Evolutionary conservation across 2,797 vertebrate species (phyloP).

Genomic region (Hoplostethus mediterraneus): DNA sequence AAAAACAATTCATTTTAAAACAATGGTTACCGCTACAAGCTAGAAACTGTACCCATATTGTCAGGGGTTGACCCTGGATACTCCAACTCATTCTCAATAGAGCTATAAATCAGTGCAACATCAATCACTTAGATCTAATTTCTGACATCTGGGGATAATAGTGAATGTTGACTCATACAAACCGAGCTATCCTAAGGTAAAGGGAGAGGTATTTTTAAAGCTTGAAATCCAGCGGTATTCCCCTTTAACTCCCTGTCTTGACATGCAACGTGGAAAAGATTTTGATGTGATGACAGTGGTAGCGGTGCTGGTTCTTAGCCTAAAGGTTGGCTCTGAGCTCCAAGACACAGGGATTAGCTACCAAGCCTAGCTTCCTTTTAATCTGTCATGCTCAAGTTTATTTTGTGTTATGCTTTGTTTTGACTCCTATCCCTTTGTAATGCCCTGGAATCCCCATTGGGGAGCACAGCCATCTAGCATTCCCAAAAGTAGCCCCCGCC

Average conservation of each 20-base stretch:
- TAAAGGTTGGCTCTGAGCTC: conserved; percentile 68
- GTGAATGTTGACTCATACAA: conserved; percentile 50
- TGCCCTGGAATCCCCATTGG: conserved; percentile 76
- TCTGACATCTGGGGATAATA: conserved; percentile 49
- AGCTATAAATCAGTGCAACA: conserved; percentile 47
- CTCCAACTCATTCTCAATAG: conserved; percentile 39
- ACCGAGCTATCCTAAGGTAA: conserved; percentile 51
- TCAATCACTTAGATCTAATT: conserved; percentile 53
- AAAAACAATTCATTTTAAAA: background rate
- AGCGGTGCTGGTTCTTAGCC: conserved; percentile 53
- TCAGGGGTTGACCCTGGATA: conserved; percentile 37
- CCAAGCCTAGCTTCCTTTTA: conserved; percentile 60
- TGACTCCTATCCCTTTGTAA: conserved; percentile 73
- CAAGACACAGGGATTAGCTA: conserved; percentile 72
- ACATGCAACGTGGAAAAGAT: conserved; percentile 49
- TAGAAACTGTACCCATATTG: background rate
- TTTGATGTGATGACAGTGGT: conserved; percentile 43
- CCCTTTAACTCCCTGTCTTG: conserved; percentile 40
- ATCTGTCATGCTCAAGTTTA: conserved; percentile 75
- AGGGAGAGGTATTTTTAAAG: conserved; percentile 42
- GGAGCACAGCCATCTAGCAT: conserved; percentile 58
- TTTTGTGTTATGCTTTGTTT: conserved; percentile 77
- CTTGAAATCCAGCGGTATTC: conserved; percentile 34
- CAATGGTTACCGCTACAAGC: conserved; percentile 9
- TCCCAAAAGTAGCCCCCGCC: conserved; percentile 46